A percentile compares a stretch with the other conserved stretches of the same genome.
phyloP scores from a whole-genome alignment of 2,888 invertebrate genomes.

The Lacanobia wlatinum region DNA sequence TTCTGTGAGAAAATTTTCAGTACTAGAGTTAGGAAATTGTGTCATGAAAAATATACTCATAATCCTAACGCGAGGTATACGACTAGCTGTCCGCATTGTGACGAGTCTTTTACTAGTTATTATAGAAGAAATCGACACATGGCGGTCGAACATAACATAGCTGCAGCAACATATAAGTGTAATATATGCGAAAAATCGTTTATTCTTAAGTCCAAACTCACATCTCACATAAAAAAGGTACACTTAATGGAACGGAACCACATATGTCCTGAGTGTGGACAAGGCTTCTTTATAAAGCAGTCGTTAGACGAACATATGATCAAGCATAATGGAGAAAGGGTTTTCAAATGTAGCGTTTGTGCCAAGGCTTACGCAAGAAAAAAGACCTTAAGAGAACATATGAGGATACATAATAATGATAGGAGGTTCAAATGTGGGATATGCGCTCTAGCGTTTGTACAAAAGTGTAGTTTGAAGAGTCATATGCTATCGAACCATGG shows the following conservation, averaged over 20 bases:
- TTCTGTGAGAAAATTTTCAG: slow-evolving; percentile 84
- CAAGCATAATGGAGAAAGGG: slow-evolving; percentile 83
- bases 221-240: slow-evolving; percentile 85
- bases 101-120: slow-evolving; percentile 82
- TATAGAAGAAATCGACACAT: slow-evolving; percentile 85
- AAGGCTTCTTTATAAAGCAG: slow-evolving; percentile 85
- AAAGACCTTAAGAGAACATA: slow-evolving; percentile 84
- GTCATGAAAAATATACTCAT: slow-evolving; percentile 86
- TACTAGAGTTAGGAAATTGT: slow-evolving; percentile 78
- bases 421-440: slow-evolving; percentile 84
- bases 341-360: slow-evolving; percentile 83
- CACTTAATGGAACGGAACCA: slow-evolving; percentile 86
- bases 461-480: slow-evolving; percentile 85
- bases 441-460: slow-evolving; percentile 82
- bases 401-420: slow-evolving; percentile 87
- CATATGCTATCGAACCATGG: slow-evolving; percentile 87
- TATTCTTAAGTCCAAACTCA: slow-evolving; percentile 83
- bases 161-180: slow-evolving; percentile 83
- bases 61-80: slow-evolving; percentile 81
- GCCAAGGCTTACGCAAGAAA: slow-evolving; percentile 84
- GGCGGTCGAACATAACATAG: slow-evolving; percentile 80
- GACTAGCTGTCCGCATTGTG: slow-evolving; percentile 83
- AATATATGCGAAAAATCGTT: slow-evolving; percentile 86
- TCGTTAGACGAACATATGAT: slow-evolving; percentile 86
- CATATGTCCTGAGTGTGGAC: slow-evolving; percentile 83